Conservation (phyloP, 92 coral and sea anemone species). For the Palythoa heliodiscus region DNA sequence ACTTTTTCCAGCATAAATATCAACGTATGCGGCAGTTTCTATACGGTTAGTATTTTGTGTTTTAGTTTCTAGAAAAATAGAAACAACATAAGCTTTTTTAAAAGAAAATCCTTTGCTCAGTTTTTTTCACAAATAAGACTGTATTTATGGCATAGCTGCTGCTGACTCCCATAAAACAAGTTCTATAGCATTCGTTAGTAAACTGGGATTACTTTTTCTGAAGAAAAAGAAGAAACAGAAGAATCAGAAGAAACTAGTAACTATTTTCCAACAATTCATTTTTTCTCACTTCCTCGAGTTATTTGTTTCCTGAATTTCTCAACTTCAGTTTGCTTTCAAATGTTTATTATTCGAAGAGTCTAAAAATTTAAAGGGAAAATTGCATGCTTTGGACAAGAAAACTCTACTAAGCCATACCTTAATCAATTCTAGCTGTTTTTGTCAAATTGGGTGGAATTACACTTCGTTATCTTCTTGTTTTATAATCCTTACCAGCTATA, state of each 20-base stretch:
- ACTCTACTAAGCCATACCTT: neutral
- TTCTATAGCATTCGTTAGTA: neutral
- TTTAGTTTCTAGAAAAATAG: neutral
- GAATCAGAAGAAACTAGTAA: too few relatives aligned
- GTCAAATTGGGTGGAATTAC: neutral
- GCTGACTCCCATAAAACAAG: neutral
- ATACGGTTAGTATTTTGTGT: neutral
- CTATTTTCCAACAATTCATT: too few relatives aligned
- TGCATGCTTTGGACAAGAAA: too few relatives aligned
- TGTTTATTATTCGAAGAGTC: too few relatives aligned
- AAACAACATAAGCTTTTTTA: too few relatives aligned
- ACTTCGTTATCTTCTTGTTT: constrained; percentile 14
- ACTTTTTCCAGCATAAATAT: neutral
- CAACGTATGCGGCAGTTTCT: neutral
- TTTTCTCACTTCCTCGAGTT: too few relatives aligned
- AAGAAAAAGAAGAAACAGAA: neutral
- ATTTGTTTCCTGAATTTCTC: too few relatives aligned
- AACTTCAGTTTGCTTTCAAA: too few relatives aligned
- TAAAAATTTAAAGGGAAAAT: too few relatives aligned
- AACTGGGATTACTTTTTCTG: neutral
- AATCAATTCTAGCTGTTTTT: neutral
- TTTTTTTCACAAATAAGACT: neutral
- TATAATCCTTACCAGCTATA: constrained; percentile 20
- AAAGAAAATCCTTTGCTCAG: neutral
- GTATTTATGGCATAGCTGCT: neutral